Evolutionary conservation across 2,113 vertebrate genomes (phyloP).

Genomic region (Rhinopomastus cyanomelas): DNA sequence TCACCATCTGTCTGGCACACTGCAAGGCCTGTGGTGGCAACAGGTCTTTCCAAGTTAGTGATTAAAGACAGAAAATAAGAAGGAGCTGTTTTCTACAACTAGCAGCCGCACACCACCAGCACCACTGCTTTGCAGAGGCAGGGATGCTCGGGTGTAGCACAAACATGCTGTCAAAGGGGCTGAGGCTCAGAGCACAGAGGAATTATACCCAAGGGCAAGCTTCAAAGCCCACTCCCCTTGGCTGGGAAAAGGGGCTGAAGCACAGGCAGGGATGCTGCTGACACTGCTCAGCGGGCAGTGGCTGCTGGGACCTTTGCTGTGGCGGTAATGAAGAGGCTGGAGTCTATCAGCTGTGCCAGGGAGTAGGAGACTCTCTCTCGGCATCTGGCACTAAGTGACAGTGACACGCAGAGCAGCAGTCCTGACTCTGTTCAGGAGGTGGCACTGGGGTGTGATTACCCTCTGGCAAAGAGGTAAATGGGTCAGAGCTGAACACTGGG

Average conservation of each 20-base stretch:
- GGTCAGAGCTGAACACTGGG: constrained; percentile 32
- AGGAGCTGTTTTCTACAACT: background rate
- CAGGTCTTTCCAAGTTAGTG: constrained; percentile 28
- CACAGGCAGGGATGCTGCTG: background rate
- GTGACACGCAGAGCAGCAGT: constrained; percentile 16
- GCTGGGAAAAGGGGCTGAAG: background rate
- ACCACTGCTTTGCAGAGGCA: background rate
- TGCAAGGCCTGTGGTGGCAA: constrained; percentile 21
- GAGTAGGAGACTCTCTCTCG: background rate
- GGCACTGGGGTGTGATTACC: constrained; percentile 39
- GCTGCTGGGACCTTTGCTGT: background rate
- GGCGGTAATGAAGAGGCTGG: background rate
- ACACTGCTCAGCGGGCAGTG: background rate
- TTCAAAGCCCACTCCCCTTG: background rate
- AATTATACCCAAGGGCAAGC: background rate
- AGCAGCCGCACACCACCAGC: background rate
- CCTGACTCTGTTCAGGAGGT: constrained; percentile 23
- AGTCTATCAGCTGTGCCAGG: background rate
- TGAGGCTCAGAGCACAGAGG: background rate
- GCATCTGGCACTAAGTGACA: constrained; percentile 22
- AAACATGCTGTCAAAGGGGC: background rate
- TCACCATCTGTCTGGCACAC: constrained; percentile 55
- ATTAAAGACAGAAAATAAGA: background rate
- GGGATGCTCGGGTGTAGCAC: background rate
- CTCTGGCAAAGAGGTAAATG: constrained; percentile 52